A percentile compares a stretch with the other conserved stretches of the same genome.
These are phyloP conservation scores for Uria aalge DNA, from an alignment of 2,113 vertebrate genomes.

Conservation along the genomic window DNA sequence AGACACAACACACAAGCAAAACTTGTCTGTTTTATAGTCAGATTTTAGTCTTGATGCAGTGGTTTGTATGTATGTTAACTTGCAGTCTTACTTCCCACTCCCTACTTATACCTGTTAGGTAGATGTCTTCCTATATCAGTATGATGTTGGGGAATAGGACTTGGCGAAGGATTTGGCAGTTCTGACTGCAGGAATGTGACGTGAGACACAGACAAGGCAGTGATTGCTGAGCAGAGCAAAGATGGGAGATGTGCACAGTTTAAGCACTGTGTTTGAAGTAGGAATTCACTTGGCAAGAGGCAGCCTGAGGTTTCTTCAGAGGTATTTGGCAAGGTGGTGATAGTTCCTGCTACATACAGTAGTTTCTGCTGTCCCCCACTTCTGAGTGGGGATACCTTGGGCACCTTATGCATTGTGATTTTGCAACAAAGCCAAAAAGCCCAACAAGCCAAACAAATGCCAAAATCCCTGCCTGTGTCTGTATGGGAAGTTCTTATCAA, in stretches of 20 bases:
- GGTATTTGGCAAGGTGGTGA: background rate
- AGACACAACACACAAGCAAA: background rate
- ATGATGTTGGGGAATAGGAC: background rate
- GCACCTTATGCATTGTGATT: fast-evolving
- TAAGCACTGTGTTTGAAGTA: background rate
- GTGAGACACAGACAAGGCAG: background rate
- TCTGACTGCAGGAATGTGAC: background rate
- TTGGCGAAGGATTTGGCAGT: background rate
- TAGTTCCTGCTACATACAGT: background rate
- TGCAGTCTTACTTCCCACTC: background rate
- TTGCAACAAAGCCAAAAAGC: background rate
- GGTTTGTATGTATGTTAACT: background rate
- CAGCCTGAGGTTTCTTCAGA: background rate
- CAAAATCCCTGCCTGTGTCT: background rate
- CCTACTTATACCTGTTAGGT: background rate
- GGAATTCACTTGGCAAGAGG: background rate
- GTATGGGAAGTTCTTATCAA: background rate
- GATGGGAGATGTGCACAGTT: background rate
- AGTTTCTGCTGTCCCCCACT: background rate
- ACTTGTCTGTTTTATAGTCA: background rate
- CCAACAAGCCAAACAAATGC: background rate
- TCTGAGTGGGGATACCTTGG: background rate
- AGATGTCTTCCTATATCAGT: background rate
- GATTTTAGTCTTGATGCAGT: background rate
- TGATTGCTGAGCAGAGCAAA: background rate